Evolutionary conservation across 1,140 invertebrate species (phyloP).

Genomic region (Dolichoris vasculosae): DNA sequence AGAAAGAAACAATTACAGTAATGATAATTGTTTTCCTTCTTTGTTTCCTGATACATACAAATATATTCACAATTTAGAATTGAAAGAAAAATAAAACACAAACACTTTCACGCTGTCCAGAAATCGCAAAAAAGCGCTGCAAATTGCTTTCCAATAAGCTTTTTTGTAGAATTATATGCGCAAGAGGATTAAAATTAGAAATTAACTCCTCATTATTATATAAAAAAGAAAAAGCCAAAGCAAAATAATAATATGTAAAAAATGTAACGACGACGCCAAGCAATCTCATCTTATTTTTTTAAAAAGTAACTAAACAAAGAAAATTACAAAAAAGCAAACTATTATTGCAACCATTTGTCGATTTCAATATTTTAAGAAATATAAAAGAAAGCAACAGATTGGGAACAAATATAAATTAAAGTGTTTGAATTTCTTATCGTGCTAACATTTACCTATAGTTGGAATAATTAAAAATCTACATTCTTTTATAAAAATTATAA

Average conservation of each 20-base stretch:
- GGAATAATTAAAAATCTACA: not conserved
- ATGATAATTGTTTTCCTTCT: not conserved
- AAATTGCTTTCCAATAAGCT: constrained; percentile 28
- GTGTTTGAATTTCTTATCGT: not conserved
- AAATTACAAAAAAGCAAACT: not conserved
- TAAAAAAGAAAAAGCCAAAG: constrained; percentile 12
- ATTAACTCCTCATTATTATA: not conserved
- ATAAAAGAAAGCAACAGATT: not conserved
- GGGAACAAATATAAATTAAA: not conserved
- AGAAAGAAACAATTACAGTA: not conserved
- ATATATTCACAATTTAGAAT: not conserved
- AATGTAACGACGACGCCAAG: constrained; percentile 20
- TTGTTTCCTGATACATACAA: not conserved
- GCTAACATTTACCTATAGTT: not conserved
- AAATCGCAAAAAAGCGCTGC: not conserved
- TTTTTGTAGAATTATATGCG: constrained; percentile 40
- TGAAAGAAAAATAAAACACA: not conserved
- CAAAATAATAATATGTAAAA: constrained; percentile 16
- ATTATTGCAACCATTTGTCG: not conserved
- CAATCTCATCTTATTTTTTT: constrained; percentile 32
- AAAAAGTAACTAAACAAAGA: not conserved
- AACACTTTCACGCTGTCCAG: not conserved
- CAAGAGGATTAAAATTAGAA: constrained; percentile 32
- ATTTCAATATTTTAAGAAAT: not conserved
- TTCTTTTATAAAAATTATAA: not conserved